A percentile compares a stretch with the other conserved stretches of the same genome.
phyloP scores from a whole-genome alignment of 2,888 invertebrate genomes.

The Drosophila multiciliata region DNA sequence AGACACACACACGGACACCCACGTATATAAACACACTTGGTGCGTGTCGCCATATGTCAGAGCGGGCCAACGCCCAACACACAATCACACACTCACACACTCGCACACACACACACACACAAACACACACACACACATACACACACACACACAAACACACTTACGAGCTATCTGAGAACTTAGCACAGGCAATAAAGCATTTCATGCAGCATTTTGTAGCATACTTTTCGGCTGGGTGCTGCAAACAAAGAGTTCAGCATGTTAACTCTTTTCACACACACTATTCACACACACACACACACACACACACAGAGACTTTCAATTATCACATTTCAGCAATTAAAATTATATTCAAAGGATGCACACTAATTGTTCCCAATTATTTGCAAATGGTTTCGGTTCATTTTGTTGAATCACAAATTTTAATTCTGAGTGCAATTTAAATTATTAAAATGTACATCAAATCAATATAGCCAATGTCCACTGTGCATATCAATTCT shows the following conservation, averaged over 20 bases:
- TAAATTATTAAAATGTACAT: not conserved
- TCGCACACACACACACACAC: constrained; percentile 3
- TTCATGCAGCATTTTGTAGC: constrained; percentile 45
- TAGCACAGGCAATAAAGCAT: constrained; percentile 61
- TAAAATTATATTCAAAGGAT: not conserved
- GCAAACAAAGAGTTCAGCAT: constrained; percentile 20
- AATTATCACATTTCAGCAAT: constrained; percentile 12
- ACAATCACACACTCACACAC: constrained; percentile 5
- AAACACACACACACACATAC: not conserved
- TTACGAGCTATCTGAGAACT: constrained; percentile 14
- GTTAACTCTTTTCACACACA: constrained; percentile 22
- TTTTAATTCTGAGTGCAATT: not conserved
- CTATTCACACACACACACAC: constrained; percentile 1
- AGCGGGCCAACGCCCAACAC: constrained; percentile 42
- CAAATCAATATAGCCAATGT: not conserved
- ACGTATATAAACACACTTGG: constrained; percentile 12
- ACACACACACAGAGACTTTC: constrained; percentile 22
- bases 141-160: constrained; percentile 4
- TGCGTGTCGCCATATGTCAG: constrained; percentile 50
- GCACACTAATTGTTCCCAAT: not conserved
- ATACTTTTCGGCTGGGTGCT: constrained; percentile 39
- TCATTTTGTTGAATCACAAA: not conserved
- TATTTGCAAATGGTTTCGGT: not conserved
- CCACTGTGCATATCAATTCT: constrained; percentile 23
- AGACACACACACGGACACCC: not conserved